Conservation (phyloP, 2,888 invertebrate species). For the Megastigmus dorsalis region DNA sequence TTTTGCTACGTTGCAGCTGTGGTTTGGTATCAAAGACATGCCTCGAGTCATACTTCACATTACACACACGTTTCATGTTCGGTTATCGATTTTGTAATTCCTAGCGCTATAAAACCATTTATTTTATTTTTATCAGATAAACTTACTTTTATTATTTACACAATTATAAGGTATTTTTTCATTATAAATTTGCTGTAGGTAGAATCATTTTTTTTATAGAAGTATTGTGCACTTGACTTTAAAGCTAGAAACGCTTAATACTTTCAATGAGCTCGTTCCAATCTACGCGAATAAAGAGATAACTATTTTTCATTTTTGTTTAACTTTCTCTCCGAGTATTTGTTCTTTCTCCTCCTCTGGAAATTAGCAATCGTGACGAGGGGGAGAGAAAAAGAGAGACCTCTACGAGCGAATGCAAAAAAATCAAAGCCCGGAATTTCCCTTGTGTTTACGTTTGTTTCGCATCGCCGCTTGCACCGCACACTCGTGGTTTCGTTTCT, state of each 20-base stretch:
- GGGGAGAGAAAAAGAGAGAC: background rate
- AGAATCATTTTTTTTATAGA: background rate
- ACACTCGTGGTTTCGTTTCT: background rate
- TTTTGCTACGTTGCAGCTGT: conserved; percentile 36
- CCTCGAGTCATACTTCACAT: conserved; percentile 3
- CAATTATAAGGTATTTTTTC: background rate
- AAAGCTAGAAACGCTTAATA: no score
- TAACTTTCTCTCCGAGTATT: background rate
- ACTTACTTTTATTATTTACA: background rate
- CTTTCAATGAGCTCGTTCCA: no score
- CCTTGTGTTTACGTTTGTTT: conserved; percentile 38
- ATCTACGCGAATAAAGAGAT: no score
- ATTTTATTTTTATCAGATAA: background rate
- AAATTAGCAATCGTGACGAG: conserved; percentile 29
- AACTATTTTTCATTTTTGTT: background rate
- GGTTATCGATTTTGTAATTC: background rate
- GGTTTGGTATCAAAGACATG: conserved; percentile 46
- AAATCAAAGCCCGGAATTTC: conserved; percentile 18
- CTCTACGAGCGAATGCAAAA: background rate
- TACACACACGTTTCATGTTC: conserved; percentile 2
- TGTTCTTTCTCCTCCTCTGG: background rate
- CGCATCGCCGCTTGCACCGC: conserved; percentile 3
- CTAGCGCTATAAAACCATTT: background rate
- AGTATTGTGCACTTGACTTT: background rate
- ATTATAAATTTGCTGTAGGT: background rate